Evolutionary conservation across 2,797 vertebrate genomes (phyloP), one percentile per base, ranked within the genome.

Genomic region (Crypturellus tataupa): DNA sequence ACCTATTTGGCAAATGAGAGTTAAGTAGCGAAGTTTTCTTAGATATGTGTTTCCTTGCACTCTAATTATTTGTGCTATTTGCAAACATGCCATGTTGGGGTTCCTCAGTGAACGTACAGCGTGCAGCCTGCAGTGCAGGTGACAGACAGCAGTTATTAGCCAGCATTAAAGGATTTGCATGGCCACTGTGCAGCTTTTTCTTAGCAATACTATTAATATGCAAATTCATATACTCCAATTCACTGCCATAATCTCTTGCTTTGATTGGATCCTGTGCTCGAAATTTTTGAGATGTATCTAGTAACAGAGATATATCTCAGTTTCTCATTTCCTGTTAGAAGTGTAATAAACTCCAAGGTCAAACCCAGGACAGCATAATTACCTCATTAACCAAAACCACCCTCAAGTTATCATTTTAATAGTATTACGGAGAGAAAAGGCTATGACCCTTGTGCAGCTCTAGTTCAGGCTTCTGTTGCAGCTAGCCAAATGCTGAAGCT

Each of bases 301-400:
- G 63, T 67, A 81, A 79, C 87, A 93, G 81, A 92, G 87, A 70
- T 10, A 6, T 53, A 72, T 67, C 69, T 85, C 82, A 81, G 73
- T 77, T 84, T 89, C 77, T 89, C 51, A 77, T 69, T 91, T 89
- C 80, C 72, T 84, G 35, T 76, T 87, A 76, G 93, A 76, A n/a
- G n/a, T 91, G 65, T 73, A 93, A 93, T 92, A 92, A 89, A 81
- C 63, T 81, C 80, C 93, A 91, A 95, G 92, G 94, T 95, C 91
- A 96, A 63, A 63, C 18, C 46, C 73, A 53, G 65, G 29, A 62
- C 46, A 53, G 55, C 56, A 46, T 93, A 95, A 96, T 96, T 91
- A 91, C 67, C 80, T 92, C 80, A 84, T 93, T 97, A 96, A 92
- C 37, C 79, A 80, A 33, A 80, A 91, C 33, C 27, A 67, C n/a